Percentiles rank a stretch among this genome's conserved stretches.
These are phyloP conservation scores for Xerus inauris DNA, from an alignment of 2,113 vertebrate genomes.

Conservation along the genomic window DNA sequence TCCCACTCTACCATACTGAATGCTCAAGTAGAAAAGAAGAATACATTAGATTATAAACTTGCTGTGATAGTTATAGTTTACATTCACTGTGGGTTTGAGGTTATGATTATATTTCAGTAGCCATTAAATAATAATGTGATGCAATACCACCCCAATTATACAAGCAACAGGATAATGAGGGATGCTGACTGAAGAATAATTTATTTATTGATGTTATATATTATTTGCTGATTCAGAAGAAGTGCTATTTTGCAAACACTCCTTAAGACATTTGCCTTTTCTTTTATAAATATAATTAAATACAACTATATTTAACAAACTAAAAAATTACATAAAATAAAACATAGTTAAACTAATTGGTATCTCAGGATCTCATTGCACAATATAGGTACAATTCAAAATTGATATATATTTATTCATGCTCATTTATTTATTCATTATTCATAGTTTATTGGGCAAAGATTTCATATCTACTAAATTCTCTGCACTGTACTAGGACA, in stretches of 20 bases:
- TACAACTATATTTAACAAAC: neutral
- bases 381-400: neutral
- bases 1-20: neutral
- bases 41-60: neutral
- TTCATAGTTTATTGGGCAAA: constrained; percentile 9
- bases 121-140: constrained; percentile 35
- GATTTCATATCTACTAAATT: constrained; percentile 1
- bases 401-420: neutral
- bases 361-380: neutral
- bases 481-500: neutral
- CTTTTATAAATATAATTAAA: neutral
- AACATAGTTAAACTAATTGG: neutral
- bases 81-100: constrained; percentile 22
- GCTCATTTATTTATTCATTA: neutral
- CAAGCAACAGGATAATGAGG: neutral
- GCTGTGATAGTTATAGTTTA: neutral
- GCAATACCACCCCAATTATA: neutral
- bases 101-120: constrained; percentile 52
- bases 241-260: neutral
- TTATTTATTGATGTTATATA: neutral
- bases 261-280: neutral
- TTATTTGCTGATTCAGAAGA: neutral
- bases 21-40: neutral
- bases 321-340: neutral
- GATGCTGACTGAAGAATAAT: neutral